Base-by-base conservation (phyloP, 2,797 vertebrate genomes). In the Distichodus sexfasciatus region DNA sequence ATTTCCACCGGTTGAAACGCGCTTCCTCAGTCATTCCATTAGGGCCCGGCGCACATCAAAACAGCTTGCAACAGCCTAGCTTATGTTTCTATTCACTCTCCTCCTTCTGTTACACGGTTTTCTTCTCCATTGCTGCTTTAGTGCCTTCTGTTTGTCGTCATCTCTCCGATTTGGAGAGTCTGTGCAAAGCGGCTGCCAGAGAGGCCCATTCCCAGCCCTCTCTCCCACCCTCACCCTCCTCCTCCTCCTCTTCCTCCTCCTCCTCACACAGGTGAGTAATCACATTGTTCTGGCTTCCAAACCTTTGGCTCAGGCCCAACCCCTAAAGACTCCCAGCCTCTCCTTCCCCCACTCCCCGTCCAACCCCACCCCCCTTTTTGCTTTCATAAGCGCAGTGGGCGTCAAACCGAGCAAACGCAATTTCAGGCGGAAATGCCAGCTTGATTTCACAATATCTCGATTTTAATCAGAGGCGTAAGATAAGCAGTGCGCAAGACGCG, bases 11-110 rank as follows among this genome's bases (percentile, higher is more conserved):
- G 62, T 61, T 55, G 57, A 66, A 6, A 17, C 28, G 31, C 35
- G 50, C 53, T 64, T 77, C 38, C 51, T 35, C 46, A 67, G 50
- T 71, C 67, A 70, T 40, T 73, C 15, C 35, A 24, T n/a, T 19
- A 61, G 23, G 17, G 36, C 36, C 41, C n/a, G 19, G 43, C 54
- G 33, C 50, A 48, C 54, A 17, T 48, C 26, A 48, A 24, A 61
- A 60, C 48, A 19, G 64, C 61, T 60, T 61, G 43, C 50, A 29
- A 51, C 40, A 46, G 10, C 24, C 41, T 33, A 36, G 35, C 57
- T 60, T 29, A 41, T 50, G 29, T 50, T 73, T 65, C 54, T 54
- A 38, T 24, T 65, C 47, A 46, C 28, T 43, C 21, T 19, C 17
- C 26, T 38, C 44, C 44, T 51, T 60, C 44, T 51, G 44, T 33